A percentile compares a stretch with the other conserved stretches of the same genome.
Evolutionary conservation across 2,113 vertebrate species (phyloP).

Genomic region (Lepisosteus oculatus): DNA sequence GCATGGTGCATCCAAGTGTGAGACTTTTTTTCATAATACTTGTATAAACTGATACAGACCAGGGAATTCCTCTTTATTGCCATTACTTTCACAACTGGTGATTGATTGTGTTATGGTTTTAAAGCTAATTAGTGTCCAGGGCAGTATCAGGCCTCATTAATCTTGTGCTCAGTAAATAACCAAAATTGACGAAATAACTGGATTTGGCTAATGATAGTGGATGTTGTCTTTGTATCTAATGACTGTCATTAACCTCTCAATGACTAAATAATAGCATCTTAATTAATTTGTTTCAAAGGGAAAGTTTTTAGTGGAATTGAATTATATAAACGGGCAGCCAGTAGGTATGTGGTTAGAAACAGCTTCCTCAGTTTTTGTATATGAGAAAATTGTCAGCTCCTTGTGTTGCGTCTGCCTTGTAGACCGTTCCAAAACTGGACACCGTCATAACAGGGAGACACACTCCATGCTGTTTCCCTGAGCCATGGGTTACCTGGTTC

Average conservation of each 20-base stretch:
- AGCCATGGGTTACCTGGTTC: too few species aligned
- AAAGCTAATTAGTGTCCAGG: constrained; percentile 94
- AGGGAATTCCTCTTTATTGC: constrained; percentile 76
- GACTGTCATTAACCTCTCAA: constrained; percentile 82
- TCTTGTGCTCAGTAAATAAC: constrained; percentile 93
- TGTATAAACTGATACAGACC: constrained; percentile 74
- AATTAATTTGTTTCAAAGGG: constrained; percentile 74
- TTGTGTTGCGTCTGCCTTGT: background rate
- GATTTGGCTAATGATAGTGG: constrained; percentile 93
- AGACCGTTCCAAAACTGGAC: too few species aligned
- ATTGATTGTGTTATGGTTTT: constrained; percentile 98
- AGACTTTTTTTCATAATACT: constrained; percentile 45
- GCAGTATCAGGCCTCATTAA: constrained; percentile 89
- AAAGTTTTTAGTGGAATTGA: constrained; percentile 68
- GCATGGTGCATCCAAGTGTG: constrained; percentile 14
- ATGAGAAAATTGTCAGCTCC: too few species aligned
- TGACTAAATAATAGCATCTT: constrained; percentile 82
- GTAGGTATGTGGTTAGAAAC: constrained; percentile 47
- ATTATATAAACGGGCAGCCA: constrained; percentile 64
- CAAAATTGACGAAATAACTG: constrained; percentile 97
- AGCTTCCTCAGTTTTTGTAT: background rate
- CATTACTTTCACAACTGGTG: constrained; percentile 81
- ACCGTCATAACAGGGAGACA: background rate
- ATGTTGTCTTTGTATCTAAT: constrained; percentile 88
- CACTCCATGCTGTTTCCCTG: background rate